Base-by-base conservation (phyloP, 2,888 invertebrate genomes). In the Axea sp. region DNA sequence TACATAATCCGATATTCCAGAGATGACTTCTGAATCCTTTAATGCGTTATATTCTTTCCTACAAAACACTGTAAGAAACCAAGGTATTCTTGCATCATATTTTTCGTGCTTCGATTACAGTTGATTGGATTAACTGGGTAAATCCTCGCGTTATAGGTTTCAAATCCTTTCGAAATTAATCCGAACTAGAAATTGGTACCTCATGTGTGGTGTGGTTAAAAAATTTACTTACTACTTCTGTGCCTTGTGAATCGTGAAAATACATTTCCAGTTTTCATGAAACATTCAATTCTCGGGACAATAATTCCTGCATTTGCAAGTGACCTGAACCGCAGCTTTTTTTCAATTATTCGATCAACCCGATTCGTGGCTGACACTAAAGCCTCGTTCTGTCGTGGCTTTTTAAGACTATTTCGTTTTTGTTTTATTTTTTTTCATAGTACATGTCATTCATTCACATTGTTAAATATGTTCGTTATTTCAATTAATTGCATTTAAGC, bases 201-300 rank as follows among this genome's bases (percentile, higher is more conserved):
- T 15, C 15, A 7, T 12, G 39, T 22, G 35, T 8, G 17, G 12
- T 19, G 31, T 35, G 35, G 14, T 51, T 67, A 41, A 62, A 71
- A 67, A 71, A 65, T 76, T 71, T 75, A 76, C 75, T 69, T 60
- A 28, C 12, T n/a, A 19, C 55, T 33, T 17, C 26, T 11, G 12
- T 57, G 24, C 28, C 45, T 41, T 30, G 43, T 39, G 55, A 35
- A 39, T 62, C 51, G 74, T 30, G 55, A 76, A 76, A 77, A 77
- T 77, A 65, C 71, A 76, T 76, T 77, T 77, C 55, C 59, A 73
- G 28, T 65, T 53, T 67, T 77, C 73, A 68, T 76, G 73, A 78
- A 79, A 78, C 62, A 79, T 77, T 79, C 76, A 77, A 65, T 73
- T 55, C 59, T 15, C 57, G 26, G 55, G 35, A 67, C 59, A 53